phyloP scores from a whole-genome alignment of 64 coral and sea anemone genomes.

The Actinia equina region DNA sequence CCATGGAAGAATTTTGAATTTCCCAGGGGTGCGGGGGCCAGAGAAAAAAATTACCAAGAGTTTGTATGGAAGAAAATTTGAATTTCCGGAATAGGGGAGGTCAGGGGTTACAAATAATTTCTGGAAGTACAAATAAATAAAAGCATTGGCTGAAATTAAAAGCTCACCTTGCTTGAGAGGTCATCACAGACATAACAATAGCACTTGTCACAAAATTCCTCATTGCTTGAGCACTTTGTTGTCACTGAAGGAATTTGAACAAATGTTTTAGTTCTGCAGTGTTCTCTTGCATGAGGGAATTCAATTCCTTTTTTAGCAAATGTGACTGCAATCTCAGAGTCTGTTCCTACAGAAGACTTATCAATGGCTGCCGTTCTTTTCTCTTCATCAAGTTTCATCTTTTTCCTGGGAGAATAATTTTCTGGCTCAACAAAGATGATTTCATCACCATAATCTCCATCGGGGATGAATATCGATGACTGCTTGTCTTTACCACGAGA shows the following conservation, averaged over 20 bases:
- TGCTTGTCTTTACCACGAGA: not conserved
- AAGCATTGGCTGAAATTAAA: not conserved
- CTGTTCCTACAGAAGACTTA: not conserved
- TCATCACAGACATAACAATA: constrained; percentile 80
- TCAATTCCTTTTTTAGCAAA: constrained; percentile 47
- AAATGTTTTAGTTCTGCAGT: constrained; percentile 64
- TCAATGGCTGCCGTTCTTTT: not conserved
- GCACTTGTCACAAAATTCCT: constrained; percentile 59
- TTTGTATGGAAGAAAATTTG: too few species aligned
- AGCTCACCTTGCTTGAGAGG: constrained; percentile 48
- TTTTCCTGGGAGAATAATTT: constrained; percentile 77
- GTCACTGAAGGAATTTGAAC: constrained; percentile 56
- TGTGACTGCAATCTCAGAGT: constrained; percentile 55
- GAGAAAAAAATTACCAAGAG: too few species aligned
- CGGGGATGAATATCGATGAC: constrained; percentile 1
- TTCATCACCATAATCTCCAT: constrained; percentile 55
- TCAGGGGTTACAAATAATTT: too few species aligned
- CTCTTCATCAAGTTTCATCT: constrained; percentile 29
- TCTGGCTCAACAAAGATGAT: constrained; percentile 79
- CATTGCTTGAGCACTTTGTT: constrained; percentile 60
- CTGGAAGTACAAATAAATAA: too few species aligned
- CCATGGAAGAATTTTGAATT: too few species aligned
- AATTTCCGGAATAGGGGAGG: too few species aligned
- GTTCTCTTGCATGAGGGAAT: constrained; percentile 73
- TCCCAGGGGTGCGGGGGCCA: too few species aligned